phyloP scores from a whole-genome alignment of 2,888 invertebrate species.

The Dynastes grantii region DNA sequence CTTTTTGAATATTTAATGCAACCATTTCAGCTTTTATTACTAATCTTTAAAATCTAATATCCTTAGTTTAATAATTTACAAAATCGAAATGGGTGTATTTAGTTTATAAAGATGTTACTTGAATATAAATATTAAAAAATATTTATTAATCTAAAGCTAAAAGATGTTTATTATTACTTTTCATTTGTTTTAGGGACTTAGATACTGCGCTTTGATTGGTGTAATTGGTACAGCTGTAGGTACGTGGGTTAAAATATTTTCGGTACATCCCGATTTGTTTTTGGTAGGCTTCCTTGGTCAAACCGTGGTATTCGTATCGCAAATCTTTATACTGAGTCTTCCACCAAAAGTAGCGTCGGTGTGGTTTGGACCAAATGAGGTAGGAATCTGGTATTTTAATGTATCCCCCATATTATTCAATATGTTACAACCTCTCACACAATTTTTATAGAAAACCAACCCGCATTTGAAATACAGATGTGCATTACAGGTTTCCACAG shows the following conservation, averaged over 20 bases:
- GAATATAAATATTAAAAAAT: neutral
- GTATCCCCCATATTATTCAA: too few relatives aligned
- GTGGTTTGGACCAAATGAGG: slow-evolving; percentile 97
- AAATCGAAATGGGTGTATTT: too few relatives aligned
- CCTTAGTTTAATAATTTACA: too few relatives aligned
- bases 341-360: slow-evolving; percentile 94
- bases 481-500: slow-evolving; percentile 79
- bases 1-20: too few relatives aligned
- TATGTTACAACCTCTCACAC: too few relatives aligned
- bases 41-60: neutral
- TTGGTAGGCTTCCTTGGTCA: slow-evolving; percentile 91
- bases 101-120: too few relatives aligned
- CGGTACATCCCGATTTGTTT: slow-evolving; percentile 86
- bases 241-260: slow-evolving; percentile 91
- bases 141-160: too few relatives aligned
- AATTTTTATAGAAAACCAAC: neutral
- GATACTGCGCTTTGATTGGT: slow-evolving; percentile 85
- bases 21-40: neutral
- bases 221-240: slow-evolving; percentile 88
- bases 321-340: slow-evolving; percentile 92
- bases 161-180: too few relatives aligned
- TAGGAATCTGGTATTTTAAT: slow-evolving; percentile 72
- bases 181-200: slow-evolving; percentile 78
- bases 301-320: slow-evolving; percentile 86
- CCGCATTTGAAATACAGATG: neutral